These are phyloP conservation scores for Falco punctatus DNA, from an alignment of 2,113 vertebrate genomes.

Conservation along the genomic window DNA sequence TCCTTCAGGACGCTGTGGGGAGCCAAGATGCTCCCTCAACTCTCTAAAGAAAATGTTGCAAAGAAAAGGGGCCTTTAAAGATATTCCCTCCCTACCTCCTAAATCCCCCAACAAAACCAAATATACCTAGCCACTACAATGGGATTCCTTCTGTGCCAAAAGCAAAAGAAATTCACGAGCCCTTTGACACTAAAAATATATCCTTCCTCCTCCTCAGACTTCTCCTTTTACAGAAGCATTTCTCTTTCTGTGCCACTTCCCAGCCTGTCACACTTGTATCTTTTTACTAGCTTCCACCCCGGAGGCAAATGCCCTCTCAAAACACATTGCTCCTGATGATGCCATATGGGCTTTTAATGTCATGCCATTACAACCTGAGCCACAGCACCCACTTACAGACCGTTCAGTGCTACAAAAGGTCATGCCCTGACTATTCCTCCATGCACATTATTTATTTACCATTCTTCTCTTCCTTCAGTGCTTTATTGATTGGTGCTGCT, in stretches of 20 bases:
- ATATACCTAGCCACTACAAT: background rate
- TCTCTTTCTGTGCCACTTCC: background rate
- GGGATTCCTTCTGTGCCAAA: background rate
- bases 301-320: background rate
- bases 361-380: background rate
- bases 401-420: background rate
- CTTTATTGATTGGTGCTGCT: background rate
- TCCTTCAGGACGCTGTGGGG: background rate
- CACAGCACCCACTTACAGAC: background rate
- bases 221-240: slow-evolving; percentile 25
- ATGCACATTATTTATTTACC: background rate
- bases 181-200: background rate
- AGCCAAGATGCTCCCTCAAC: background rate
- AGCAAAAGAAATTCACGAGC: background rate
- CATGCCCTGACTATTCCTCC: background rate
- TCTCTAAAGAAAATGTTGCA: background rate
- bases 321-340: background rate
- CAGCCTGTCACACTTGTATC: background rate
- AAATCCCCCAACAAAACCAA: background rate
- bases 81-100: background rate
- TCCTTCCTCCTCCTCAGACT: slow-evolving; percentile 32
- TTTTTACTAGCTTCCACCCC: background rate
- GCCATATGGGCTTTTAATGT: background rate
- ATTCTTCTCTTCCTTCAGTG: background rate
- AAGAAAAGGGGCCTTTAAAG: background rate